These are phyloP conservation scores for Aphidius colemani DNA, from an alignment of 2,888 invertebrate genomes.

Conservation along the genomic window DNA sequence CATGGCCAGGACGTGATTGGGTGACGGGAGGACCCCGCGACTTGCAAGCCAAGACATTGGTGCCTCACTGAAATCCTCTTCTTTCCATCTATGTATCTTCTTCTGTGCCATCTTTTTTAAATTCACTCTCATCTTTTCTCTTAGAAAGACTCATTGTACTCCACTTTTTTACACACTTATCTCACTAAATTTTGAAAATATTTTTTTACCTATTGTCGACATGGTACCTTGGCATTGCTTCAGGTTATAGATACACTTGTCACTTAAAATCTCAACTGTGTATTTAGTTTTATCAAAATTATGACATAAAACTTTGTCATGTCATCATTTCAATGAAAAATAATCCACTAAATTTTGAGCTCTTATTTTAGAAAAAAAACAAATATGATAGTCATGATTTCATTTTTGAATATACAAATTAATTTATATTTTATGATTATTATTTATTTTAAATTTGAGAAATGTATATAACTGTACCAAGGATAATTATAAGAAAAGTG, in stretches of 20 bases:
- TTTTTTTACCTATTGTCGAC: conserved; percentile 36
- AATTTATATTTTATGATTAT: too few relatives aligned
- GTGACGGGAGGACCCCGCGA: conserved; percentile 59
- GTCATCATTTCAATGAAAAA: too few relatives aligned
- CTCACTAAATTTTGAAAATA: conserved; percentile 32
- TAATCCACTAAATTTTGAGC: too few relatives aligned
- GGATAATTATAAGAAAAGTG: too few relatives aligned
- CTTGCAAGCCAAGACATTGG: conserved; percentile 59
- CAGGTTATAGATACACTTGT: neutral
- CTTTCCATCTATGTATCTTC: conserved; percentile 27
- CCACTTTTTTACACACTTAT: conserved; percentile 29
- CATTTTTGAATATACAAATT: too few relatives aligned
- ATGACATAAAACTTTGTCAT: too few relatives aligned
- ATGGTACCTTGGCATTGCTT: conserved; percentile 10
- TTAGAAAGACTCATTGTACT: conserved; percentile 26
- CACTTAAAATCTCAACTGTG: too few relatives aligned
- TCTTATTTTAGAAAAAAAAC: too few relatives aligned
- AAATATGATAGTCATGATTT: too few relatives aligned
- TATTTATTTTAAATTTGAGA: too few relatives aligned
- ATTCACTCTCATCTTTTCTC: conserved; percentile 28
- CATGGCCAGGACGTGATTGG: conserved; percentile 58
- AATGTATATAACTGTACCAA: too few relatives aligned
- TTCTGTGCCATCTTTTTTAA: conserved; percentile 29
- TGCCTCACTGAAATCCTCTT: conserved; percentile 41
- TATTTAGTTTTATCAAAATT: too few relatives aligned